Percentiles rank a stretch among this genome's conserved stretches.
Evolutionary conservation across 1,140 invertebrate species (phyloP).

Genomic region (Brachionus sp.): DNA sequence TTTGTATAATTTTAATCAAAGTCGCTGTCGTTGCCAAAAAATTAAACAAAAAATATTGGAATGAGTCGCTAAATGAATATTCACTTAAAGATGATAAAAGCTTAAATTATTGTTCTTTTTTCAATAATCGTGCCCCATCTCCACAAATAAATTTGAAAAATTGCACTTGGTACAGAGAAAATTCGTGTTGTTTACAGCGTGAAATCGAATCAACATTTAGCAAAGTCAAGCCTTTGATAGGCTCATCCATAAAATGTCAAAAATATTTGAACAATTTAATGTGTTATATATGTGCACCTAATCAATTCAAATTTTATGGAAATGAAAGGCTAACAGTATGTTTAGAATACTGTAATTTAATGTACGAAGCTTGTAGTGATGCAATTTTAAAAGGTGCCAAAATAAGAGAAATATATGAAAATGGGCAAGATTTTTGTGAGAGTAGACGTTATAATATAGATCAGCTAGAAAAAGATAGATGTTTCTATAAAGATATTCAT

Average conservation of each 20-base stretch:
- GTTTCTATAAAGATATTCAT: slow-evolving; percentile 49
- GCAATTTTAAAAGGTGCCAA: slow-evolving; percentile 54
- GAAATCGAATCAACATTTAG: slow-evolving; percentile 58
- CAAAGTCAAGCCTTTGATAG: slow-evolving; percentile 56
- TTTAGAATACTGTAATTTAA: slow-evolving; percentile 55
- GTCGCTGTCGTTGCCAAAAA: neutral
- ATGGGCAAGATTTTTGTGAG: slow-evolving; percentile 55
- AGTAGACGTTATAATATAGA: slow-evolving; percentile 55
- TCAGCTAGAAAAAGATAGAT: slow-evolving; percentile 49
- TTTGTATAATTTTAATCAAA: neutral
- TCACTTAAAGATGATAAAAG: neutral
- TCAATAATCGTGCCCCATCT: slow-evolving; percentile 57
- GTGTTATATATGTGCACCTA: slow-evolving; percentile 60
- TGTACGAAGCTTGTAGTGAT: slow-evolving; percentile 52
- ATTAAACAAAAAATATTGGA: neutral
- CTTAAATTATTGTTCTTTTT: slow-evolving; percentile 57
- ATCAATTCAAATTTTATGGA: slow-evolving; percentile 56
- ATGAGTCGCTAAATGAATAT: neutral
- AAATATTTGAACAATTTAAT: slow-evolving; percentile 59
- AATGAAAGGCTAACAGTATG: slow-evolving; percentile 57
- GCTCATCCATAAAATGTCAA: slow-evolving; percentile 55
- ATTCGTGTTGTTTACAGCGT: slow-evolving; percentile 58
- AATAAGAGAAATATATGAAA: slow-evolving; percentile 54
- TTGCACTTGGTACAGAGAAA: slow-evolving; percentile 59
- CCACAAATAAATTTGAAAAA: slow-evolving; percentile 57